These are phyloP conservation scores for Vulpes vulpes DNA, from an alignment of 2,113 vertebrate genomes.

Conservation along the genomic window DNA sequence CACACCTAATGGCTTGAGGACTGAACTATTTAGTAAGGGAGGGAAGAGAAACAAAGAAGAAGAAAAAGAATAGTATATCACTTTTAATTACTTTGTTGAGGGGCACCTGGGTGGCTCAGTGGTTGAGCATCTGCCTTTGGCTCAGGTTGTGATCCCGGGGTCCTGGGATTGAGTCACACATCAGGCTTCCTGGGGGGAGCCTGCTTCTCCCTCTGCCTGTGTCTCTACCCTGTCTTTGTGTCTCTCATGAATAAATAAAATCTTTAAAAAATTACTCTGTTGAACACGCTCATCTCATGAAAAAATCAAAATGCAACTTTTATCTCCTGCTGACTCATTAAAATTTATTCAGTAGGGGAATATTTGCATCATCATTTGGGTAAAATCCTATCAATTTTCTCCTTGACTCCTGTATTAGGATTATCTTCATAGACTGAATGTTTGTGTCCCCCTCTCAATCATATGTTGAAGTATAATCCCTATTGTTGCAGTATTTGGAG, in stretches of 20 bases:
- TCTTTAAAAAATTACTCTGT: background rate
- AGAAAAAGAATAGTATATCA: background rate
- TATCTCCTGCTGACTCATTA: background rate
- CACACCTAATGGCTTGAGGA: background rate
- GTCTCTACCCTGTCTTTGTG: too few relatives aligned
- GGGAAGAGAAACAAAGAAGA: background rate
- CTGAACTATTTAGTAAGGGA: background rate
- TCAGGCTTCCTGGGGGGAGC: too few relatives aligned
- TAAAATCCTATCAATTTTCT: background rate
- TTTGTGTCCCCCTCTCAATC: background rate
- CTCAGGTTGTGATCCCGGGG: too few relatives aligned
- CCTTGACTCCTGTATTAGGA: background rate
- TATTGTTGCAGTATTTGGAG: background rate
- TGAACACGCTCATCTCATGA: background rate
- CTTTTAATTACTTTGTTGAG: background rate
- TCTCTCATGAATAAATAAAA: too few relatives aligned
- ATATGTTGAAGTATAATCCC: background rate
- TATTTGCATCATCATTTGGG: background rate
- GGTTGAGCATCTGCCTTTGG: too few relatives aligned
- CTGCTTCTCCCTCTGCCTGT: too few relatives aligned
- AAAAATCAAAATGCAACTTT: background rate
- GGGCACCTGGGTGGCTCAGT: too few relatives aligned
- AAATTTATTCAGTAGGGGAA: background rate
- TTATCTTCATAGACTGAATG: background rate
- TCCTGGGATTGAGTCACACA: too few relatives aligned